phyloP scores from a whole-genome alignment of 2,888 invertebrate species.

The Andricus curvator region DNA sequence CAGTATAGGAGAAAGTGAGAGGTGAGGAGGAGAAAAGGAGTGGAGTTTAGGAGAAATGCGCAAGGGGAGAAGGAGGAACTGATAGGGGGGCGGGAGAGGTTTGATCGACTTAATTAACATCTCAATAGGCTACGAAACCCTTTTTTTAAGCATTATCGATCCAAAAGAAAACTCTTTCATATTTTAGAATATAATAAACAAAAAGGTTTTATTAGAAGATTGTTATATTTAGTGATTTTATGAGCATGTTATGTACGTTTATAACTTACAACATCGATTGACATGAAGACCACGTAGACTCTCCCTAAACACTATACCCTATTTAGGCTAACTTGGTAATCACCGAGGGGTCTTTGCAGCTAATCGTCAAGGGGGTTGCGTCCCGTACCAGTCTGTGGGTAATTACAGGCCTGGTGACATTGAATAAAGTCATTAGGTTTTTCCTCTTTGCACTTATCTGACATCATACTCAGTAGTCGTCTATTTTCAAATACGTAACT shows the following conservation, averaged over 20 bases:
- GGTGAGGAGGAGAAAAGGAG: no score
- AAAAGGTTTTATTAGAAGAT: no score
- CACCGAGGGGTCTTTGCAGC: conserved; percentile 68
- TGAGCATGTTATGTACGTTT: conserved; percentile 11
- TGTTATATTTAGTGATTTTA: neutral
- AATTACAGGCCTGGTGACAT: conserved; percentile 75
- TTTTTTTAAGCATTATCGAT: no score
- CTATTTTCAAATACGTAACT: neutral
- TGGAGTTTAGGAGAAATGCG: no score
- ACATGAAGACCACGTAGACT: conserved; percentile 38
- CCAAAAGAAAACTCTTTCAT: no score
- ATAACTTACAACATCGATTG: conserved; percentile 27
- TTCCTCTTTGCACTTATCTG: conserved; percentile 47
- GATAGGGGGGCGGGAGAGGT: no score
- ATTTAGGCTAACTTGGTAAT: conserved; percentile 77
- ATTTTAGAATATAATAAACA: no score
- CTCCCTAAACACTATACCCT: conserved; percentile 73
- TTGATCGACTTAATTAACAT: no score
- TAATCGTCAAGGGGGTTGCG: conserved; percentile 67
- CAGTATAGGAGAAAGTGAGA: no score
- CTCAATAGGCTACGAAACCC: no score
- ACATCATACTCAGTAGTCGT: conserved; percentile 26
- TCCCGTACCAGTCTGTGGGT: conserved; percentile 71
- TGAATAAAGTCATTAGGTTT: conserved; percentile 77
- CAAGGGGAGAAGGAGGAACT: no score